A percentile compares a stretch with the other conserved stretches of the same genome.
These are phyloP conservation scores for Petrolisthes manimaculis DNA, from an alignment of 2,888 invertebrate genomes.

Conservation along the genomic window DNA sequence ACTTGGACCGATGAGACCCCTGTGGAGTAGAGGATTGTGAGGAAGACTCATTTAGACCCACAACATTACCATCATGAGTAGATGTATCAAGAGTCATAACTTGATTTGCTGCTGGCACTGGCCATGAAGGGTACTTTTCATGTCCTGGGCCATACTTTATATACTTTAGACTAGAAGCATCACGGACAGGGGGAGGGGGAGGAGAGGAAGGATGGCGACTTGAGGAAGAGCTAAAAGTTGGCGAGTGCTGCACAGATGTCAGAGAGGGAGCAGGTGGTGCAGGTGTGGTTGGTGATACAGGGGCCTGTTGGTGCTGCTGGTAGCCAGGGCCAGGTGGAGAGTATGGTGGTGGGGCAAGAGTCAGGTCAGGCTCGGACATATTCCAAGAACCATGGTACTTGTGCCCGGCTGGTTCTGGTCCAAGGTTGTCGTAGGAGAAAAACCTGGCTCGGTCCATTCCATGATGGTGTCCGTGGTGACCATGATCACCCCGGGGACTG, in stretches of 20 bases:
- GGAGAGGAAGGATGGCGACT: slow-evolving; percentile 66
- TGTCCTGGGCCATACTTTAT: slow-evolving; percentile 79
- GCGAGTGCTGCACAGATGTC: slow-evolving; percentile 41
- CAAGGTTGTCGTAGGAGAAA: slow-evolving; percentile 63
- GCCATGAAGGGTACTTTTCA: slow-evolving; percentile 83
- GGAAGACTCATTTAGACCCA: slow-evolving; percentile 46
- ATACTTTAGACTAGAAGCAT: slow-evolving; percentile 78
- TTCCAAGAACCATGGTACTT: slow-evolving; percentile 62
- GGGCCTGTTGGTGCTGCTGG: slow-evolving; percentile 33
- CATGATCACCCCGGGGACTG: slow-evolving; percentile 57
- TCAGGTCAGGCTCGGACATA: slow-evolving; percentile 64
- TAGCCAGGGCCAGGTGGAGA: slow-evolving; percentile 54
- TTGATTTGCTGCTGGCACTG: slow-evolving; percentile 73
- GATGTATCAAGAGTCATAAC: slow-evolving; percentile 71
- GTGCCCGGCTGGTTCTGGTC: slow-evolving; percentile 52
- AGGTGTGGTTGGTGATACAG: slow-evolving; percentile 33
- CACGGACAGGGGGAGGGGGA: slow-evolving; percentile 75
- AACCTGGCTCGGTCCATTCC: slow-evolving; percentile 61
- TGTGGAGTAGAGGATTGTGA: slow-evolving; percentile 53
- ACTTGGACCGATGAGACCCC: slow-evolving; percentile 78
- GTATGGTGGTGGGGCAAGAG: slow-evolving; percentile 52
- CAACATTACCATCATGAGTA: slow-evolving; percentile 49
- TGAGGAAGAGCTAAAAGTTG: slow-evolving; percentile 68
- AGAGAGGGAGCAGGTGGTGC: slow-evolving; percentile 37
- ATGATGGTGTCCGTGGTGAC: slow-evolving; percentile 61